Conservation (phyloP, 2,113 vertebrate species). For the Jacana jacana region DNA sequence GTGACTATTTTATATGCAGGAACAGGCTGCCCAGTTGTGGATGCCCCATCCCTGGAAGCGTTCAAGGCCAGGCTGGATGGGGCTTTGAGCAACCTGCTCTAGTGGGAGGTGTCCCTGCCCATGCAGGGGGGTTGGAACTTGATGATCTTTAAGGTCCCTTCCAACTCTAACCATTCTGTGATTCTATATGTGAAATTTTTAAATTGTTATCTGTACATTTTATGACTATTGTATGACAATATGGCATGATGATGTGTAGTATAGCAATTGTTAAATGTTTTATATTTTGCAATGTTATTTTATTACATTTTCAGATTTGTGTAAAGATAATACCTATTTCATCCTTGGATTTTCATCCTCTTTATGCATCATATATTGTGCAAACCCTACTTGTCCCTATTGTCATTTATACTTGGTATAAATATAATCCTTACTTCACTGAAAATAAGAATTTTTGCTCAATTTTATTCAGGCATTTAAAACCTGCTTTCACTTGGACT, state of each 20-base stretch:
- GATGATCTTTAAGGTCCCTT: no score
- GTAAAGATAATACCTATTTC: neutral
- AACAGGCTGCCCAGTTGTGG: no score
- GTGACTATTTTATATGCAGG: neutral
- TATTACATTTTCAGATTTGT: neutral
- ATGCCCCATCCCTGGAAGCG: no score
- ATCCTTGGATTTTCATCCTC: neutral
- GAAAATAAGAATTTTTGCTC: neutral
- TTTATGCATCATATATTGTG: neutral
- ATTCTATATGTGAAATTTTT: neutral
- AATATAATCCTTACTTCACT: neutral
- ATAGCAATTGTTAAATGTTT: neutral
- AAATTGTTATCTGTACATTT: neutral
- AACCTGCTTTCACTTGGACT: neutral
- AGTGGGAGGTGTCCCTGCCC: no score
- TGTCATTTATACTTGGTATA: neutral
- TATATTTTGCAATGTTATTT: neutral
- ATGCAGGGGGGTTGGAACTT: no score
- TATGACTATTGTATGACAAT: neutral
- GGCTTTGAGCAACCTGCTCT: no score
- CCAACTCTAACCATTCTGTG: no score
- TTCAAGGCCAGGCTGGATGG: no score
- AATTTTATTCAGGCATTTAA: neutral
- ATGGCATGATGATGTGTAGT: neutral
- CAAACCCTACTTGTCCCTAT: neutral